These are phyloP conservation scores for Lymantria dispar DNA, from an alignment of 2,888 invertebrate genomes.

Conservation along the genomic window DNA sequence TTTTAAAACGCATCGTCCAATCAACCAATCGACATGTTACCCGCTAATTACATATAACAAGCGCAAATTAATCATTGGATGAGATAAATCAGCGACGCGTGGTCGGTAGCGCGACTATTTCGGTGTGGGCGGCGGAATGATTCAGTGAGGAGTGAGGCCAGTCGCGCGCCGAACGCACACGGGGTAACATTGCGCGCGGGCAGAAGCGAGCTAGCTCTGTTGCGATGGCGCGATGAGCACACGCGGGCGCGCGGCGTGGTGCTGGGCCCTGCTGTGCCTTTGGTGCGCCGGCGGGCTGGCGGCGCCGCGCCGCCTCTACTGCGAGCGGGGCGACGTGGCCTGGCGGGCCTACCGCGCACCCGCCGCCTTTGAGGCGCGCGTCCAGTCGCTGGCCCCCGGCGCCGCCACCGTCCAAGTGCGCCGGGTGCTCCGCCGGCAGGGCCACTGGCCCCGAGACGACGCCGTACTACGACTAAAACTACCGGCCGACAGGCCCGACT, in stretches of 20 bases:
- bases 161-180: constrained; percentile 77
- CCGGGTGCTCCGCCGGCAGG: constrained; percentile 67
- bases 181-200: constrained; percentile 50
- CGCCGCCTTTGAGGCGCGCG: constrained; percentile 76
- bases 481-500: constrained; percentile 56
- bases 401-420: constrained; percentile 72
- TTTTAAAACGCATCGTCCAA: constrained; percentile 29
- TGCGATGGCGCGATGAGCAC: constrained; percentile 79
- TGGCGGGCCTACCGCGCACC: constrained; percentile 79
- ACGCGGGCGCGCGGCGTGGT: constrained; percentile 75
- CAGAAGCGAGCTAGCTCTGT: constrained; percentile 50
- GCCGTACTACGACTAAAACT: constrained; percentile 63
- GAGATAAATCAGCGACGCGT: constrained; percentile 64
- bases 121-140: constrained; percentile 62
- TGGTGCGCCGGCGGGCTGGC: constrained; percentile 52
- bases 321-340: constrained; percentile 79
- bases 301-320: constrained; percentile 71
- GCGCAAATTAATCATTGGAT: constrained; percentile 68
- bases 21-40: constrained; percentile 43
- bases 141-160: constrained; percentile 45
- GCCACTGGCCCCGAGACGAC: constrained; percentile 70
- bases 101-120: constrained; percentile 63
- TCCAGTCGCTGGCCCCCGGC: constrained; percentile 67
- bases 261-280: constrained; percentile 72
- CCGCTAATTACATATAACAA: constrained; percentile 63